Base-by-base conservation (phyloP, 2,797 vertebrate species). In the Hapalemur alaotrensis region DNA sequence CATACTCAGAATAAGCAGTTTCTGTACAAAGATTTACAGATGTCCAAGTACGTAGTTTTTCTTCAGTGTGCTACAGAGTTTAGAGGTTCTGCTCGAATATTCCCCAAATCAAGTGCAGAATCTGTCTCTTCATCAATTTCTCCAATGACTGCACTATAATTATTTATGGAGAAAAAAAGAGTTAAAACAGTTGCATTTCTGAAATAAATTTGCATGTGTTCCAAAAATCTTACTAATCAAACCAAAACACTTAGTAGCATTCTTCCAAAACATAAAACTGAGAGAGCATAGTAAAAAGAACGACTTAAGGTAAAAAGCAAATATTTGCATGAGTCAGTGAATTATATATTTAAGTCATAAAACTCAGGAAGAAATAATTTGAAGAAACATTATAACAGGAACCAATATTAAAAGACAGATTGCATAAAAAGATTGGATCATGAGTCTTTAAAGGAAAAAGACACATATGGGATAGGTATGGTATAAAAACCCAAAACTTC, bases 121-220 rank as follows among this genome's bases (percentile, higher is more conserved):
- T 99, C 99, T 0, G 99, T 99, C 89, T 99, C 99, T 98, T 99
- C 99, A 89, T 99, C 99, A 93, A 99, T 99, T 98, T 99, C 99
- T 86, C 99, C 99, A 96, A 99, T 99, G 94, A 99, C 99, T 25
- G 99, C 99, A 79, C 99, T 99, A 97, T 35, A 98, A 98, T 94
- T 30, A 92, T 83, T 92, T 48, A 57, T 52, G 63, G 4, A 5
- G 15, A 95, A 70, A 89, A 65, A 86, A 92, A 90, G 23, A 59
- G 35, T 97, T 84, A 95, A 93, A 92, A 95, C 38, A 83, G 82
- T 73, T 12, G 88, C 18, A 95, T 43, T 82, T 95, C 69, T 93
- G 18, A 96, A 85, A 89, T 72, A 75, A 93, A 48, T 38, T 32
- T 30, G 41, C 15, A 65, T 52, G 11, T 30, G 65, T 72, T 76